These are phyloP conservation scores for Molossus alvarezi DNA, from an alignment of 2,797 vertebrate species.

Conservation along the genomic window DNA sequence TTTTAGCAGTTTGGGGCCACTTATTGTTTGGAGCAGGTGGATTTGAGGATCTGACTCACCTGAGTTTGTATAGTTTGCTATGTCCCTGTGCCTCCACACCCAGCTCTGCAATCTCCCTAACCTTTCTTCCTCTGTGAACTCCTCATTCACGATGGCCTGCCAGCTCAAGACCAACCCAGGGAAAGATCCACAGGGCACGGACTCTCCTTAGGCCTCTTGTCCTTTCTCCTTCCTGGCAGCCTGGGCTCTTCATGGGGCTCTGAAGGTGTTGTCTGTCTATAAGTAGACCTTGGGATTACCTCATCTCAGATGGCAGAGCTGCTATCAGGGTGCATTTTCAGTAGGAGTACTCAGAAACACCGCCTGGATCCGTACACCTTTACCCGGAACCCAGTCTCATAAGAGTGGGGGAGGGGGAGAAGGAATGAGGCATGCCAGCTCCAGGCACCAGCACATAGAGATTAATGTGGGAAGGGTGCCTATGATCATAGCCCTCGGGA, in stretches of 20 bases:
- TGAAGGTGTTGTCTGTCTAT: background rate
- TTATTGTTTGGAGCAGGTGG: background rate
- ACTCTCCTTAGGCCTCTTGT: background rate
- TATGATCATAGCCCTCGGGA: background rate
- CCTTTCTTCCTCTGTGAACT: background rate
- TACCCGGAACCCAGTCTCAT: background rate
- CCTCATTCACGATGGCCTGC: background rate
- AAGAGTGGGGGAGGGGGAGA: background rate
- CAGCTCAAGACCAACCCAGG: slow-evolving; percentile 17
- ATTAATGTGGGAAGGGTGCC: background rate
- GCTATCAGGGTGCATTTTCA: background rate
- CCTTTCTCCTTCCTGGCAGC: background rate
- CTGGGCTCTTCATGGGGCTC: background rate
- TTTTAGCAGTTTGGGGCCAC: background rate
- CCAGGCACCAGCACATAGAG: background rate
- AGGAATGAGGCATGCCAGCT: background rate
- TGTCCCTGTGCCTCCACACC: background rate
- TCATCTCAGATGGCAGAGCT: background rate
- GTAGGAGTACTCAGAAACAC: background rate
- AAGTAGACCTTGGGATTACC: background rate
- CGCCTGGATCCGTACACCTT: background rate
- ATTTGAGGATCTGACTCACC: background rate
- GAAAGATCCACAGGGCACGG: background rate
- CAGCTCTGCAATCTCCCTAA: background rate
- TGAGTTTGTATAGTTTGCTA: background rate